Base-by-base conservation (phyloP, 1,140 invertebrate species). In the Tetraneura akinire region DNA sequence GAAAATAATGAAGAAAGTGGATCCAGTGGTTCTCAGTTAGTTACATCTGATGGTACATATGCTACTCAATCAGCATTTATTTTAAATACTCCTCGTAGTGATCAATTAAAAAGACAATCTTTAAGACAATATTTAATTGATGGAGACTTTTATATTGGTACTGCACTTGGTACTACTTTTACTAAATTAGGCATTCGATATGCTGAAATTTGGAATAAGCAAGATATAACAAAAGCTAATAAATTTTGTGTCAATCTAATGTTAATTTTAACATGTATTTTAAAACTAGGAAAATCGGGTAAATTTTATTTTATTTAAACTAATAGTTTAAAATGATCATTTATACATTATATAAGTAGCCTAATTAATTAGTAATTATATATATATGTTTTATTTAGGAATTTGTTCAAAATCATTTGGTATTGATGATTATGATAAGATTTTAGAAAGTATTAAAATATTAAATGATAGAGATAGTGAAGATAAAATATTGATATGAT, bases 21-120 rank as follows among this genome's bases (percentile, higher is more conserved):
- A 81, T 81, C 45, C 3, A 57, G 76, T 51, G 62, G 83, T 64
- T 82, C 84, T 68, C 91, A 91, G 82, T 86, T 95, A 45, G 95
- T 98, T n/a, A 98, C 96, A 51, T 96, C 96, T 37, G 98, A 99
- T 89, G 98, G 98, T 60, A 98, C 98, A 6, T 99, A 99, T 86
- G 98, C 97, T 45, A 94, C 96, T 5, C 98, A 99, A 86, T 98
- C 96, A 83, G 96, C 96, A 70, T 98, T 99, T 85, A 97, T 93
- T 84, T 16, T 13, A 45, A 78, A 57, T 32, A 53, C 21, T 11
- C 55, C 74, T 62, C 74, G 74, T 29, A 78, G 9, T 62, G 2
- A 81, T 29, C 53, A 74, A 18, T 74, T 81, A 16, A 84, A 81
- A 53, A 14, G 93, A 80, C 96, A 96, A 18, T 90, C 93, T 53